phyloP scores from a whole-genome alignment of 1,140 invertebrate genomes.

The Neotoxoptera formosana region DNA sequence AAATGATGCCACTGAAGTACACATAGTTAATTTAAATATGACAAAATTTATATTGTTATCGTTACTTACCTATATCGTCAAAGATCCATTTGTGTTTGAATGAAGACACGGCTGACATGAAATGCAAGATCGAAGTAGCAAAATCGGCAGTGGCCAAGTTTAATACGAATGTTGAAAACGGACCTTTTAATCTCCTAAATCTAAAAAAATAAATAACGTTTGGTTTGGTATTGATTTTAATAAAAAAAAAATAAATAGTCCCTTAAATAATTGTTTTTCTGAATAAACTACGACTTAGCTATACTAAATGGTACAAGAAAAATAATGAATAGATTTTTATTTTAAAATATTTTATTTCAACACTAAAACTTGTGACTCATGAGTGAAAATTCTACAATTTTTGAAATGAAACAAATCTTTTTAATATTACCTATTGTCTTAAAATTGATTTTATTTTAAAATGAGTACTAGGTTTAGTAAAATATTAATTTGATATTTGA shows the following conservation, averaged over 20 bases:
- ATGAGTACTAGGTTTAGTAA: background rate
- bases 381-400: background rate
- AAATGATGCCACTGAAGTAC: background rate
- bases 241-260: background rate
- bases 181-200: slow-evolving; percentile 63
- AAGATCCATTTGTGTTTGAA: slow-evolving; percentile 64
- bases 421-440: background rate
- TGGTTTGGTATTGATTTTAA: background rate
- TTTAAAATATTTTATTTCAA: background rate
- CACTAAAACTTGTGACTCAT: background rate
- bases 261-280: background rate
- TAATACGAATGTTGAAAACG: slow-evolving; percentile 64
- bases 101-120: slow-evolving; percentile 64
- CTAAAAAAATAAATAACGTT: slow-evolving; percentile 61
- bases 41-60: background rate
- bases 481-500: too few relatives aligned
- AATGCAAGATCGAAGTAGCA: slow-evolving; percentile 63
- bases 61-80: slow-evolving; percentile 63
- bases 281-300: background rate
- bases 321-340: background rate
- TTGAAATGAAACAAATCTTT: background rate
- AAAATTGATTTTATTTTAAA: background rate
- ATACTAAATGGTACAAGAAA: background rate
- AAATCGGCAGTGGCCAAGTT: slow-evolving; percentile 64
- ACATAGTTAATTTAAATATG: background rate